Evolutionary conservation across 2,797 vertebrate genomes (phyloP).

Genomic region (Vultur gryphus): DNA sequence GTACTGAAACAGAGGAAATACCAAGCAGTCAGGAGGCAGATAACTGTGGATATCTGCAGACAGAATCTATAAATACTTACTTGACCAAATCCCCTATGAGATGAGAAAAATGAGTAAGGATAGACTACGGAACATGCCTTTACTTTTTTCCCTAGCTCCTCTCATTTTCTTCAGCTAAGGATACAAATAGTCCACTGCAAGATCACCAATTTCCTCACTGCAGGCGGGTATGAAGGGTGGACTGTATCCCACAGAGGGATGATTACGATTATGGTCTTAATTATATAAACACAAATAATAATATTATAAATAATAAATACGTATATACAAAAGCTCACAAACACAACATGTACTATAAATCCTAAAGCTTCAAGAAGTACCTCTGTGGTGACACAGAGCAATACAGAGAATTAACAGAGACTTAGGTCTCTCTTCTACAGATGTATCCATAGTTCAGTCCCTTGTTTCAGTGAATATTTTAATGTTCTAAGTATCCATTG

Average conservation of each 20-base stretch:
- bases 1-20: neutral
- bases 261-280: neutral
- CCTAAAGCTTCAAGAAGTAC: neutral
- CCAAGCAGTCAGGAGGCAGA: neutral
- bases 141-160: neutral
- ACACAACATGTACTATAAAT: neutral
- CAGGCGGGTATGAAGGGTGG: neutral
- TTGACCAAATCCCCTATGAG: neutral
- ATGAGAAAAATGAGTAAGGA: neutral
- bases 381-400: neutral
- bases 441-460: neutral
- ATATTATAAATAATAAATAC: neutral
- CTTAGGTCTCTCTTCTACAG: neutral
- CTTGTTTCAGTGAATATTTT: neutral
- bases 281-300: neutral
- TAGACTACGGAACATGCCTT: neutral
- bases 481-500: neutral
- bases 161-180: neutral
- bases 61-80: neutral
- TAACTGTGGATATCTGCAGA: neutral
- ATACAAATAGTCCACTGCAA: neutral
- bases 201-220: neutral
- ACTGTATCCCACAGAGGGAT: neutral
- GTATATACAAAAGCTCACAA: neutral
- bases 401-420: neutral